Evolutionary conservation across 2,888 invertebrate genomes (phyloP).

Genomic region (Dendrolimus pini): DNA sequence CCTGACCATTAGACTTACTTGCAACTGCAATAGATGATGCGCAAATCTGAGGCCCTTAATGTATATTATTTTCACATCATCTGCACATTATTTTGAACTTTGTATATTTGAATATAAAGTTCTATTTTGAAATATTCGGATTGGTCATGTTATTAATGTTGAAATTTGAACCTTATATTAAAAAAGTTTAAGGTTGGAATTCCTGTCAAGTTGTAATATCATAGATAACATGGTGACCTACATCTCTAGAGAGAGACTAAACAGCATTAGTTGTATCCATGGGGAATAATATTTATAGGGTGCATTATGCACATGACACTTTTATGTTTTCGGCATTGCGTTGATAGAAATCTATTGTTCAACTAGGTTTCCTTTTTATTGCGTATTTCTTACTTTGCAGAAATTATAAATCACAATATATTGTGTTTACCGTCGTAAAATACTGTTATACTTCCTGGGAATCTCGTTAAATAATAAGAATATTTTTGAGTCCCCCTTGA

Average conservation of each 20-base stretch:
- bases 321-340: slow-evolving; percentile 69
- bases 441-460: too few relatives aligned
- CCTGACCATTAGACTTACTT: slow-evolving; percentile 54
- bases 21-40: slow-evolving; percentile 47
- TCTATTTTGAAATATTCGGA: background rate
- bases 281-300: slow-evolving; percentile 72
- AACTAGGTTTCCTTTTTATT: slow-evolving; percentile 41
- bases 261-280: slow-evolving; percentile 55
- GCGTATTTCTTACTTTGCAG: slow-evolving; percentile 16
- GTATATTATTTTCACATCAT: slow-evolving; percentile 14
- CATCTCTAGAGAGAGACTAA: slow-evolving; percentile 66
- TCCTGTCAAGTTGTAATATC: slow-evolving; percentile 12
- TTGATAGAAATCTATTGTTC: slow-evolving; percentile 45
- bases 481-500: too few relatives aligned
- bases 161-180: slow-evolving; percentile 33
- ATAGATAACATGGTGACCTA: slow-evolving; percentile 65
- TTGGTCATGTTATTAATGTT: background rate
- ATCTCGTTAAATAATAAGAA: too few relatives aligned
- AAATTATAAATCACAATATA: slow-evolving; percentile 19
- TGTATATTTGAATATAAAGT: slow-evolving; percentile 1
- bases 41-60: slow-evolving; percentile 47
- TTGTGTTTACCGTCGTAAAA: background rate
- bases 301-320: slow-evolving; percentile 73
- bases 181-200: slow-evolving; percentile 24
- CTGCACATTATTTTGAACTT: slow-evolving; percentile 6